Percentiles rank a stretch among this genome's conserved stretches.
Conservation (phyloP, 2,797 vertebrate species). For the Echiichthys vipera region DNA sequence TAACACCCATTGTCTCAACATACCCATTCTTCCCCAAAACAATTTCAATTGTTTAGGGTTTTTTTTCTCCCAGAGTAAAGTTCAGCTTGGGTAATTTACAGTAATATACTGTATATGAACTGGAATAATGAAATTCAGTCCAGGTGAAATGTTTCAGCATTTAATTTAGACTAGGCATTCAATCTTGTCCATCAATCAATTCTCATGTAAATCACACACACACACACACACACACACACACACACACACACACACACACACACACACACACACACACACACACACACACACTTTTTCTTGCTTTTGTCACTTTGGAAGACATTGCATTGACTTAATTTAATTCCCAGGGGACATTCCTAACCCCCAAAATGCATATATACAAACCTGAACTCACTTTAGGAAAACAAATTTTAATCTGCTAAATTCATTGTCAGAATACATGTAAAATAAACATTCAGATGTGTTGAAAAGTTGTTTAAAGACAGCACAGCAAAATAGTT, state of each 20-base stretch:
- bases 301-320: not conserved
- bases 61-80: constrained; percentile 40
- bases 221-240: not conserved
- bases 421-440: not conserved
- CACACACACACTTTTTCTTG: not conserved
- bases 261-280: not conserved
- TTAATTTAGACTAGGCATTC: not conserved
- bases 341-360: not conserved
- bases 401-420: constrained; percentile 1
- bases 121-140: not conserved
- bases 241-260: not conserved
- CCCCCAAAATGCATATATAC: no score
- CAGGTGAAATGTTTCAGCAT: not conserved
- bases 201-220: not conserved
- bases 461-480: constrained; percentile 7
- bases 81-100: constrained; percentile 27
- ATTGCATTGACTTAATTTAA: not conserved
- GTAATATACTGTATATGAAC: not conserved
- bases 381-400: no score
- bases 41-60: constrained; percentile 77
- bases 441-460: not conserved
- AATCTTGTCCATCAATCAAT: not conserved
- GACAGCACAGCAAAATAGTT: not conserved
- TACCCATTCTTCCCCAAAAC: constrained; percentile 74
- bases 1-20: constrained; percentile 69